A percentile compares a stretch with the other conserved stretches of the same genome.
These are phyloP conservation scores for Parazoanthus darwini DNA, from an alignment of 92 coral and sea anemone genomes.

Conservation along the genomic window DNA sequence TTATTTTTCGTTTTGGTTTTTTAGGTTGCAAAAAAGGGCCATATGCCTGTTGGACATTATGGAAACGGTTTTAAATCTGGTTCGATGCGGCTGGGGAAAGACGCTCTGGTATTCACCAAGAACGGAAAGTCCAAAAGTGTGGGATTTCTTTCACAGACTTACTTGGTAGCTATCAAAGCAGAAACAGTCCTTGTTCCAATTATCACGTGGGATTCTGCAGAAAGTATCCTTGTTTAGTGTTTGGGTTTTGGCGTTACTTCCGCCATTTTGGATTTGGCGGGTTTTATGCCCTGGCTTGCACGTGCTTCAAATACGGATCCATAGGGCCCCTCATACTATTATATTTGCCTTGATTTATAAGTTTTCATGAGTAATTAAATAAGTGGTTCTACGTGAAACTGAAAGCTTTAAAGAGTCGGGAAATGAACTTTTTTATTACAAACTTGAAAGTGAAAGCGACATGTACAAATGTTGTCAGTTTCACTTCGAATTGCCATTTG, in stretches of 20 bases:
- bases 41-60: constrained; percentile 98
- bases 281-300: constrained; percentile 43
- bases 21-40: constrained; percentile 84
- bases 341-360: not conserved
- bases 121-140: constrained; percentile 69
- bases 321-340: not conserved
- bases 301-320: not conserved
- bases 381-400: not conserved
- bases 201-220: constrained; percentile 89
- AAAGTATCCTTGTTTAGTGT: constrained; percentile 76
- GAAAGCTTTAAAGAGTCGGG: no score
- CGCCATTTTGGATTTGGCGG: constrained; percentile 47
- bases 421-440: no score
- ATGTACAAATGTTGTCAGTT: no score
- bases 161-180: constrained; percentile 83
- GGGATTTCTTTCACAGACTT: constrained; percentile 93
- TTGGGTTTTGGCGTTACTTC: constrained; percentile 30
- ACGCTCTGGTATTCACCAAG: constrained; percentile 88
- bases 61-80: constrained; percentile 99
- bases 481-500: no score
- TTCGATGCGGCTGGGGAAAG: constrained; percentile 95
- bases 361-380: not conserved
- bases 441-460: no score
- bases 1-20: not conserved
- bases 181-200: constrained; percentile 95